These are phyloP conservation scores for Tineola bisselliella DNA, from an alignment of 2,888 invertebrate species.

Conservation along the genomic window DNA sequence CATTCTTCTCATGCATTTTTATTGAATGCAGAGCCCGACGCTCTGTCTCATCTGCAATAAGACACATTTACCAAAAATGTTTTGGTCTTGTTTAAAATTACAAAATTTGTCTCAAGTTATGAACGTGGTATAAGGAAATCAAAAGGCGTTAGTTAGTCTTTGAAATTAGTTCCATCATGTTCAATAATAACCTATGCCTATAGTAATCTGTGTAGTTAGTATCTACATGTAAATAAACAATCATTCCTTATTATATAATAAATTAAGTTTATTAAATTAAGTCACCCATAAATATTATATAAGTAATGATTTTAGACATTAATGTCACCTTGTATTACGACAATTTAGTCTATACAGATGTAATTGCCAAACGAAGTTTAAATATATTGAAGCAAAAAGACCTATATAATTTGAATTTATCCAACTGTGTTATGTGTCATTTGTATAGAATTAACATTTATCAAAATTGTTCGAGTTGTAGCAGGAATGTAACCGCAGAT, in stretches of 20 bases:
- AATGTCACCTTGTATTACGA: neutral
- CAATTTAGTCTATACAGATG: neutral
- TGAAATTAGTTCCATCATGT: too few relatives aligned
- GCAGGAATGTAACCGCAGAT: conserved; percentile 9
- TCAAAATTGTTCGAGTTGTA: conserved; percentile 7
- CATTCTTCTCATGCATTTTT: conserved; percentile 3
- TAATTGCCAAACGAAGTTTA: neutral
- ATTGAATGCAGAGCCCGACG: neutral
- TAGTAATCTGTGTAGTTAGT: too few relatives aligned
- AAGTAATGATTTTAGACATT: neutral
- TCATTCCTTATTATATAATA: too few relatives aligned
- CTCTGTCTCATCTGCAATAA: neutral
- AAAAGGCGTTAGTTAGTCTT: too few relatives aligned
- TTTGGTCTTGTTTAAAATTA: neutral
- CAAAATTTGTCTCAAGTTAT: too few relatives aligned
- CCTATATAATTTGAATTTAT: neutral
- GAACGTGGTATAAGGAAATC: too few relatives aligned
- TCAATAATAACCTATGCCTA: too few relatives aligned
- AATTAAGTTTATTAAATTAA: too few relatives aligned
- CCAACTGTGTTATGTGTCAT: conserved; percentile 9
- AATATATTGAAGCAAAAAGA: neutral
- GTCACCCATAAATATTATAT: too few relatives aligned
- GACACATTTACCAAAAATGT: neutral
- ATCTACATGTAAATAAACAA: too few relatives aligned
- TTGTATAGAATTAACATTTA: conserved; percentile 11